These are phyloP conservation scores for Lycophotia porphyrea DNA, from an alignment of 2,888 invertebrate genomes.

Conservation along the genomic window DNA sequence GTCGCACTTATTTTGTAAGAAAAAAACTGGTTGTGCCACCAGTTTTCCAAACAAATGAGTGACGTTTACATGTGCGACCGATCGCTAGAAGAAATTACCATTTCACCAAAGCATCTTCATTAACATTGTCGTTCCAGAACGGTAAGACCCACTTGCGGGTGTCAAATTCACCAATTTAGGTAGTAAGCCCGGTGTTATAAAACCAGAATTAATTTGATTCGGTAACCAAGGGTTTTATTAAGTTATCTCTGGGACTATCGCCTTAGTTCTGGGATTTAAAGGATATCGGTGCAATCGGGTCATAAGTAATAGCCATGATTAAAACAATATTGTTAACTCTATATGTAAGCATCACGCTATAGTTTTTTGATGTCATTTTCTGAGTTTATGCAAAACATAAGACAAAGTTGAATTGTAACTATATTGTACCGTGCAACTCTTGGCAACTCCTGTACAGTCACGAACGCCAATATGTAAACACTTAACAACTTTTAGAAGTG, in stretches of 20 bases:
- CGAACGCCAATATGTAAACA: too few relatives aligned
- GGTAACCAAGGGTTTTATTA: slow-evolving; percentile 37
- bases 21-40: not conserved
- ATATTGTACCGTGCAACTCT: not conserved
- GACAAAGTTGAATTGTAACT: not conserved
- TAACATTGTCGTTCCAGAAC: slow-evolving; percentile 6
- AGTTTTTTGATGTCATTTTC: not conserved
- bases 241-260: slow-evolving; percentile 34
- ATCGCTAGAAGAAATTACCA: not conserved
- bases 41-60: not conserved
- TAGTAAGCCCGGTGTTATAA: not conserved
- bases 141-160: slow-evolving; percentile 19
- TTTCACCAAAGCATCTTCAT: not conserved
- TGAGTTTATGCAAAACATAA: too few relatives aligned
- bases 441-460: not conserved
- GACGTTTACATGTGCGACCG: not conserved
- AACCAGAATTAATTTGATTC: slow-evolving; percentile 36
- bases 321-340: not conserved
- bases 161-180: slow-evolving; percentile 12
- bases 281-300: not conserved
- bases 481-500: too few relatives aligned
- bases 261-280: slow-evolving; percentile 19
- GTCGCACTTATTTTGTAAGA: too few relatives aligned
- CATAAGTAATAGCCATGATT: not conserved
- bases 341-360: not conserved